Conservation (phyloP, 2,797 vertebrate genomes). For the Crypturellus tataupa region DNA sequence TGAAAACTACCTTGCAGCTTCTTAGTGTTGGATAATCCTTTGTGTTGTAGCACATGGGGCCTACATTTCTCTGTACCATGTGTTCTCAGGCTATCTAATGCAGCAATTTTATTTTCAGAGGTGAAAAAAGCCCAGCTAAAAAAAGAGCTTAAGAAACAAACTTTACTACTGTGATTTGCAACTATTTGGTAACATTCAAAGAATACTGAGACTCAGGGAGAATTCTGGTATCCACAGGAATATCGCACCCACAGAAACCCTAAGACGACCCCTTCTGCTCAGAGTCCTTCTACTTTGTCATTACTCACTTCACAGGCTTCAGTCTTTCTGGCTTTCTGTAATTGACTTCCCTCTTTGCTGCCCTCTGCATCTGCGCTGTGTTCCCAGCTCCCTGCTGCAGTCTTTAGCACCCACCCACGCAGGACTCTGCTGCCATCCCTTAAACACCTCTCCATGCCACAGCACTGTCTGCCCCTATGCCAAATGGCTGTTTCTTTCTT, state of each 20-base stretch:
- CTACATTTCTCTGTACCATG: background rate
- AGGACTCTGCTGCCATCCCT: background rate
- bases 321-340: background rate
- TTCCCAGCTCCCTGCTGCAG: background rate
- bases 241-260: background rate
- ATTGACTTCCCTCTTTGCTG: background rate
- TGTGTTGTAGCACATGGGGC: background rate
- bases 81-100: background rate
- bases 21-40: background rate
- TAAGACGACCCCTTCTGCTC: background rate
- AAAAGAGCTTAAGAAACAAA: background rate
- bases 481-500: background rate
- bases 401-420: background rate
- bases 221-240: background rate
- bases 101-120: background rate
- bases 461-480: background rate
- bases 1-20: background rate
- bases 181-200: background rate
- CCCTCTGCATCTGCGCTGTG: background rate
- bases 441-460: background rate
- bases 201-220: background rate
- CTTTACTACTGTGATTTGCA: background rate
- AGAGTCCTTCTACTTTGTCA: background rate
- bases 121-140: background rate
- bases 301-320: background rate